Evolutionary conservation across 2,113 vertebrate species (phyloP), one percentile per base, ranked within the genome.

Genomic region (Pogonocichla stellata): DNA sequence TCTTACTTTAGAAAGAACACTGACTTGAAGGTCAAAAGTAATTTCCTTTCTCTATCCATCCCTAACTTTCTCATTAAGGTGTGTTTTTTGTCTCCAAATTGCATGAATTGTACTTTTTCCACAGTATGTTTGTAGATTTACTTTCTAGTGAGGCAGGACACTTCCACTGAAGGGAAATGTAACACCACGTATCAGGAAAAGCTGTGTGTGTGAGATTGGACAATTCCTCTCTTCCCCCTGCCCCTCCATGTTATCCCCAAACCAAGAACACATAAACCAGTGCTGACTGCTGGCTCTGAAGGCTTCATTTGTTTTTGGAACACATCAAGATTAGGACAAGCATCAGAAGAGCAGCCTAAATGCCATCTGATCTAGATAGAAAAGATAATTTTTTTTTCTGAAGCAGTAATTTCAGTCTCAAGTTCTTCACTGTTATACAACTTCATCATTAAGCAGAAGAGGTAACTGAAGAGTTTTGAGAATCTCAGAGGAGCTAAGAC

Each of bases 1-100:
- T 62, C 62, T 62, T n/a, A 71, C 20, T 34, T 31, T 29, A 62
- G 38, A 40, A 70, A 79, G 61, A 79, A 10, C 22, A 56, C 7
- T 45, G 14, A 75, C 25, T 72, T 2, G 2, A 75, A 62, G 18
- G 13, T 43, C 12, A 57, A 62, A 86, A 62, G 6, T 31, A 47
- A 80, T 25, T 80, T 83, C 20, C 2, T 65, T 6, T 16, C 6
- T 26, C 38, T 0, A 0, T 19, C 13, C 24, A 67, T 2, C 8
- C 8, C 6, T 9, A 10, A 17, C 48, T 61, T 70, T 79, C 31
- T 47, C 42, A 75, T 65, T 70, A 51, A 66, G 28, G 8, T 38
- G 6, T 60, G n/a, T 6, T 57, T 66, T 66, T 43, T 42, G 12
- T 40, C 57, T 86, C 57, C 33, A 48, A 80, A 25, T 25, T 20